phyloP scores from a whole-genome alignment of 2,113 vertebrate species.

The Gobius niger region DNA sequence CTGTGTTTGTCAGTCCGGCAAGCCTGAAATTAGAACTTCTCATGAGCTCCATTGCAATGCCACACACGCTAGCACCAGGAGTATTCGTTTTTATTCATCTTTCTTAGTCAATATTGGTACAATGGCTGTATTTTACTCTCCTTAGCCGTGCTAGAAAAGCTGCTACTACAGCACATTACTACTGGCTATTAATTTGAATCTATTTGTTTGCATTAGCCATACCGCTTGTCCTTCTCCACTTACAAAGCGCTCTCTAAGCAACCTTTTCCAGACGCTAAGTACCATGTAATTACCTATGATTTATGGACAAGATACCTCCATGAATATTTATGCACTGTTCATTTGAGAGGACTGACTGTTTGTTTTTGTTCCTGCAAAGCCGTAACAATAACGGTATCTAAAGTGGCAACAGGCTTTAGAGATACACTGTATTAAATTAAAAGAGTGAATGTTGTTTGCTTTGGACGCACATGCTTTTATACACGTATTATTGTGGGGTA shows the following conservation, averaged over 20 bases:
- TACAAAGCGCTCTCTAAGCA: slow-evolving; percentile 25
- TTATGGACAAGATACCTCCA: slow-evolving; percentile 39
- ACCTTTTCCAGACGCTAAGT: slow-evolving; percentile 40
- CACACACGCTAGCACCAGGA: background rate
- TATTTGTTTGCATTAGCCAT: slow-evolving; percentile 41
- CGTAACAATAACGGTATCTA: background rate
- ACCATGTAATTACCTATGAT: slow-evolving; percentile 50
- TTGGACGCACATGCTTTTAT: slow-evolving; percentile 1
- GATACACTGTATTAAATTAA: slow-evolving; percentile 9
- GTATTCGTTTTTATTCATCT: too few species aligned
- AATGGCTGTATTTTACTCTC: too few species aligned
- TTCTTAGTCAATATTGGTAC: too few species aligned
- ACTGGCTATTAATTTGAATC: slow-evolving; percentile 22
- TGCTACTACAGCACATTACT: background rate
- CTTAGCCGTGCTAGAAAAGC: too few species aligned
- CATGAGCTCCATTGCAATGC: background rate
- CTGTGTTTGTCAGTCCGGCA: slow-evolving; percentile 1
- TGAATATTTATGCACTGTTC: slow-evolving; percentile 47
- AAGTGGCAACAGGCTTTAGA: background rate
- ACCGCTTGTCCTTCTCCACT: slow-evolving; percentile 29
- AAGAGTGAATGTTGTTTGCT: background rate
- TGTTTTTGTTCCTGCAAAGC: background rate
- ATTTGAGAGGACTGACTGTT: slow-evolving; percentile 36
- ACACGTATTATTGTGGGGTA: slow-evolving; percentile 9
- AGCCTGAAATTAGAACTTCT: slow-evolving; percentile 8